Base-by-base conservation (phyloP, 2,113 vertebrate species). In the Bufo gargarizans region DNA sequence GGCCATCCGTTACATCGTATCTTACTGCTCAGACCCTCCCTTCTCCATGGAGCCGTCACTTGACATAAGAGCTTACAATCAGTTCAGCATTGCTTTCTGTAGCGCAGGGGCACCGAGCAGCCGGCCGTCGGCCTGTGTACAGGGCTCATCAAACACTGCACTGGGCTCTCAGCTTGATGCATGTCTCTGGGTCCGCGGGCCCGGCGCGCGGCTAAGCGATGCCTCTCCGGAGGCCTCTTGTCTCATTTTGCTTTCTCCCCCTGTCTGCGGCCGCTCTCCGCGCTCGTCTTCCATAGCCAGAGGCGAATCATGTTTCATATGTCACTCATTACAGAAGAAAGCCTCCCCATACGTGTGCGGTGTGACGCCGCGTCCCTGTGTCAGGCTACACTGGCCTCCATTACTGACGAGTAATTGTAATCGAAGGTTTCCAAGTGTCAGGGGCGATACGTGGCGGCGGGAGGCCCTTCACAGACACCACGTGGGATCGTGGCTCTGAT, bases 241-340 rank as follows among this genome's bases (percentile, higher is more conserved):
- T 67, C 85, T 71, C 86, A 74, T 72, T 74, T 19, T 74, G 22
- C 56, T 81, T 47, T 58, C 53, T 17, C 43, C 20, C 53, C 43
- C 55, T 47, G 13, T 71, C 55, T 49, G 53, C 19, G 22, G 19
- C 14, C 22, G 65, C 12, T 8, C 63, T 78, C 14, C 17, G 8
- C 74, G 50, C 65, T 87, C 10, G 13, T 72, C 71, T 74, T 22
- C 69, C 53, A 47, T 80, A 45, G 65, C 86, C 72, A 19, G 78
- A 67, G 86, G 86, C 86, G 19, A 58, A 49, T 74, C 67, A 55
- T 61, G 77, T 71, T 80, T 56, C 12, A 72, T 71, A 71, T 87
- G 86, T 87, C 77, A 58, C n/a, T 87, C 47, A 55, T 81, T 61
- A 81, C 19, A 61, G 22, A 47, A 61, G 55, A 81, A 61, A 17